Percentiles rank a stretch among this genome's conserved stretches.
These are phyloP conservation scores for Amazona guildingii DNA, from an alignment of 2,113 vertebrate species.

Conservation along the genomic window DNA sequence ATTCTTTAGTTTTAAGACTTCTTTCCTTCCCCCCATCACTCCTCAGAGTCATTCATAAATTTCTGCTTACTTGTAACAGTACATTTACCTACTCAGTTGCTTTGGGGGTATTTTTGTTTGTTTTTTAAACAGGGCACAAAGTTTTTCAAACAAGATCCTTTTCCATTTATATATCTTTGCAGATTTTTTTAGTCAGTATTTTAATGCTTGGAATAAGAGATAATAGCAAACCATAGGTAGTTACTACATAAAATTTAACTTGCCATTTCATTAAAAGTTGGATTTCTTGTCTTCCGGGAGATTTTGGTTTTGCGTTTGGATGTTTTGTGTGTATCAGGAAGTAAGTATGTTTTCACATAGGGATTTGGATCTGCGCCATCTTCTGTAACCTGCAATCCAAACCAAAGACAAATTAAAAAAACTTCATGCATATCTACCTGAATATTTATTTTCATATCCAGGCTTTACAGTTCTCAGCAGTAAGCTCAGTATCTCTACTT, in stretches of 20 bases:
- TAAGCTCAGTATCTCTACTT: slow-evolving; percentile 36
- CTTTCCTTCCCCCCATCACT: background rate
- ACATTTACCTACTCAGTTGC: background rate
- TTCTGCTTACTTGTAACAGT: background rate
- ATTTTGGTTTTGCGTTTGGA: slow-evolving; percentile 98
- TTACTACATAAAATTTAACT: slow-evolving; percentile 25
- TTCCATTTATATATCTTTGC: background rate
- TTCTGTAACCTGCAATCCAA: slow-evolving; percentile 85
- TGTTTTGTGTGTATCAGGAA: slow-evolving; percentile 93
- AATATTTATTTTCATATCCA: background rate
- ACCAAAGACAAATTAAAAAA: background rate
- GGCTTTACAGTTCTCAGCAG: background rate
- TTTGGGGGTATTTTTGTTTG: background rate
- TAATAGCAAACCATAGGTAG: background rate
- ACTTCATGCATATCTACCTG: background rate
- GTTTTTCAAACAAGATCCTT: background rate
- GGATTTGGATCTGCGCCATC: slow-evolving; percentile 96
- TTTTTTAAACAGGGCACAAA: background rate
- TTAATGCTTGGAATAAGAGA: background rate
- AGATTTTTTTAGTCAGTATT: background rate
- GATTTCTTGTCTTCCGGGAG: slow-evolving; percentile 94
- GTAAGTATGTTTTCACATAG: slow-evolving; percentile 97
- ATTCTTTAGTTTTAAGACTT: background rate
- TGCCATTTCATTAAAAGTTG: slow-evolving; percentile 99
- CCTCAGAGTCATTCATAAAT: background rate